Evolutionary conservation across 2,113 vertebrate species (phyloP), one percentile per base, ranked within the genome.

Genomic region (Rutilus rutilus): DNA sequence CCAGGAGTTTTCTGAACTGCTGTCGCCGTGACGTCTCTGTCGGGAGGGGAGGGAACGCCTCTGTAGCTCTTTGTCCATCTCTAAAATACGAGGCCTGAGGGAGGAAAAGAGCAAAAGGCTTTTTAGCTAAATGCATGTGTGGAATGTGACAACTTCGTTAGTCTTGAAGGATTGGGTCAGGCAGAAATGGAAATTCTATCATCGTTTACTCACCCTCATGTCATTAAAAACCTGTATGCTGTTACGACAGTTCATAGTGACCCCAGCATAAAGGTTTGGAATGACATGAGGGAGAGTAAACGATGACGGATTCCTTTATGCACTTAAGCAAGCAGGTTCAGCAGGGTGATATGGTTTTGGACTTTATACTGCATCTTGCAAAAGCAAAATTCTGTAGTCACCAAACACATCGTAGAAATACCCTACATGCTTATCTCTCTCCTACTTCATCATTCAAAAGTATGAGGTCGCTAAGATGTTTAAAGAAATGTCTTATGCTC

Each of bases 21-120:
- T 92, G 74, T 94, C 93, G 90, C 95, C 91, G 87, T 95, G 95
- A 85, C 95, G 96, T 75, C 95, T 95, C 65, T 95, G 94, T 17
- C 93, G 95, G 90, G 96, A 95, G 79, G 96, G 87, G 25, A 97
- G 96, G 0, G 98, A 98, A 54, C 94, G 96, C 79, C 97, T 94
- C 92, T 99, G 98, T 92, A 98, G 97, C 86, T 99, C 98, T 89
- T 99, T 99, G 93, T 99, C 98, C 98, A 99, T 99, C 93, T 99
- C 98, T 60, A 99, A 94, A 86, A 99, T 94, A 47, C 98, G 95
- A 21, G 98, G 98, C 93, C 98, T 99, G 88, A 3, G 57, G 36
- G 87, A 36, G 30, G 2, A 33, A 0, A 6, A 39, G 39, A 11
- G 10, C 27, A 83, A 83, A 54, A 39, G 3, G 5, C 5, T 65